Percentiles rank a stretch among this genome's conserved stretches.
These are phyloP conservation scores for Acridotheres tristis DNA, from an alignment of 2,797 vertebrate genomes.

Conservation along the genomic window DNA sequence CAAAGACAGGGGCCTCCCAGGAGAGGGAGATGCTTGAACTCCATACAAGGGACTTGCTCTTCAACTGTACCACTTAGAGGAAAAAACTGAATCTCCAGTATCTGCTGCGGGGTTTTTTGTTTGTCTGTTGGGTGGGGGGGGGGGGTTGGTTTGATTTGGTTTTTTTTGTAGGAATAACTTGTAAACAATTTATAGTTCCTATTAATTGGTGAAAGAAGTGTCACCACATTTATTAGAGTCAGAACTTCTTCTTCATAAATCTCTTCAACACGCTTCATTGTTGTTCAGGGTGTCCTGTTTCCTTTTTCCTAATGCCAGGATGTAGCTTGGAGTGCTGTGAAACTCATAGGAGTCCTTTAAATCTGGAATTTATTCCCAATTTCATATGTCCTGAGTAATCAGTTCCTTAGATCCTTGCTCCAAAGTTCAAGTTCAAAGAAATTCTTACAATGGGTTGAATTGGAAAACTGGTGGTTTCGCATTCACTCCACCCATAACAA, in stretches of 20 bases:
- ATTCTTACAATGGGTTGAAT: not conserved
- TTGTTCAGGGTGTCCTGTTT: not conserved
- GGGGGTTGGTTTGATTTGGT: not conserved
- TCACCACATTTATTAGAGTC: not conserved
- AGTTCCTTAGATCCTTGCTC: not conserved
- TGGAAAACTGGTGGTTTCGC: slow-evolving; percentile 6
- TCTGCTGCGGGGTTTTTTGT: not conserved
- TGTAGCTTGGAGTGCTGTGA: not conserved
- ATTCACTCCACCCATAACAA: not conserved
- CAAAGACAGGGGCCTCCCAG: slow-evolving; percentile 42
- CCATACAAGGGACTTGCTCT: slow-evolving; percentile 40
- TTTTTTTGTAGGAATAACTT: not conserved
- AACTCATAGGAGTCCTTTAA: not conserved
- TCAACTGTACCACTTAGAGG: slow-evolving; percentile 11
- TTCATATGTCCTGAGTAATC: not conserved
- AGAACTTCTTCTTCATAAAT: not conserved
- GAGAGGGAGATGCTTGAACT: slow-evolving; percentile 24
- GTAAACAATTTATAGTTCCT: not conserved
- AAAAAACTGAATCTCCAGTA: slow-evolving; percentile 11
- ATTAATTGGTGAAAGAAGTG: slow-evolving; percentile 2
- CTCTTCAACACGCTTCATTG: not conserved
- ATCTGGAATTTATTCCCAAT: not conserved
- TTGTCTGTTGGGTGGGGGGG: not conserved
- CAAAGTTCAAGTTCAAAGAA: slow-evolving; percentile 21
- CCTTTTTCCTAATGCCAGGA: not conserved